These are phyloP conservation scores for Nebria salina DNA, from an alignment of 2,888 invertebrate species.

Conservation along the genomic window DNA sequence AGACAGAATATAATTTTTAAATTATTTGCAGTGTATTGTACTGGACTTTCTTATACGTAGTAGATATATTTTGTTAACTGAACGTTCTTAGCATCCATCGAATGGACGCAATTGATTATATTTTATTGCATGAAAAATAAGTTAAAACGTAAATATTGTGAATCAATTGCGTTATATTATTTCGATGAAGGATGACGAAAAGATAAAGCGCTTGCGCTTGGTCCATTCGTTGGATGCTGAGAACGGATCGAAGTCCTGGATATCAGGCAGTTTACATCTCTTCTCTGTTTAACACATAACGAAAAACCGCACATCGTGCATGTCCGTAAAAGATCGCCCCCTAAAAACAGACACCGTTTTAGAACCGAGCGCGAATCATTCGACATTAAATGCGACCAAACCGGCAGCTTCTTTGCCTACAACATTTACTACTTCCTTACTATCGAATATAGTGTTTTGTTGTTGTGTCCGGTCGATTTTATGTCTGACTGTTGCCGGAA, in stretches of 20 bases:
- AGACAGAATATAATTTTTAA: no score
- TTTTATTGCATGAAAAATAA: neutral
- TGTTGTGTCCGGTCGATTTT: slow-evolving; percentile 6
- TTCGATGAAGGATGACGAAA: slow-evolving; percentile 5
- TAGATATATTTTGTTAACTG: no score
- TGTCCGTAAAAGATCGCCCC: slow-evolving; percentile 20
- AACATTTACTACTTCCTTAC: slow-evolving; percentile 2
- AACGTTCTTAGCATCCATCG: no score
- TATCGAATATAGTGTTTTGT: slow-evolving; percentile 12
- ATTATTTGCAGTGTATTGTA: no score
- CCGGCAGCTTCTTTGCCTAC: slow-evolving; percentile 15
- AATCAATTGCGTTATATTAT: slow-evolving; percentile 25
- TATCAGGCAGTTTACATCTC: slow-evolving; percentile 10
- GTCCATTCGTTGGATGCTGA: slow-evolving; percentile 27
- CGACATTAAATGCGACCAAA: slow-evolving; percentile 20
- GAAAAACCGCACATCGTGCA: slow-evolving; percentile 11
- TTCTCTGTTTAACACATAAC: slow-evolving; percentile 15
- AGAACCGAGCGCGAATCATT: slow-evolving; percentile 41
- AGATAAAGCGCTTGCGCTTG: slow-evolving; percentile 17
- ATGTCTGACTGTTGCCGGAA: neutral
- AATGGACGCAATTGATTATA: no score
- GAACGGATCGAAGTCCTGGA: slow-evolving; percentile 27
- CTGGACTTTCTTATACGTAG: no score
- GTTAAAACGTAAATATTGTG: neutral
- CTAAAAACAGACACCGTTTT: slow-evolving; percentile 14